Conservation (phyloP, 2,888 invertebrate genomes). For the Terebella lapidaria region DNA sequence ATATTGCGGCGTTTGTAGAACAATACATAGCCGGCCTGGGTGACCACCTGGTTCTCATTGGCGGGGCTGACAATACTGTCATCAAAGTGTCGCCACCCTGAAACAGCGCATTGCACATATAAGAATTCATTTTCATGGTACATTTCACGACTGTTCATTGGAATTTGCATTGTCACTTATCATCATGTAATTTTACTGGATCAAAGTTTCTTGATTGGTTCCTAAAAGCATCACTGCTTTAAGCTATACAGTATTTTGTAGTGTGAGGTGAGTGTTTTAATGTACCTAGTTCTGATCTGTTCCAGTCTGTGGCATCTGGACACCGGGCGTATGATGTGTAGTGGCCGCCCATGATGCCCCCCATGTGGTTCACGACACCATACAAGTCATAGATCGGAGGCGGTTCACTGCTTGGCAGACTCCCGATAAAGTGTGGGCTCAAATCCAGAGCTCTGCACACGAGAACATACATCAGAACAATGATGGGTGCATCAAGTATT, state of each 20-base stretch:
- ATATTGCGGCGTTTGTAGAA: constrained; percentile 46
- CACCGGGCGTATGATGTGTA: constrained; percentile 56
- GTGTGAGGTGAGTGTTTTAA: too few species aligned
- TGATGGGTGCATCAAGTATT: too few species aligned
- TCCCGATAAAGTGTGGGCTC: constrained; percentile 42
- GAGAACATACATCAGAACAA: background rate
- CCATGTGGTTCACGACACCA: constrained; percentile 57
- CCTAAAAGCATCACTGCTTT: too few species aligned
- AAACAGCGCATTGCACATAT: background rate
- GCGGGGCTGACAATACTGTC: constrained; percentile 27
- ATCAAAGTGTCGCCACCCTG: constrained; percentile 25
- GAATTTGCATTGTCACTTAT: too few species aligned
- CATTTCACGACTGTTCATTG: too few species aligned
- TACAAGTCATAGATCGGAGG: constrained; percentile 56
- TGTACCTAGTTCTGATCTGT: constrained; percentile 52
- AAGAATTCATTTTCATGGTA: background rate
- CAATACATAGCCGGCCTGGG: constrained; percentile 53
- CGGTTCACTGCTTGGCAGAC: constrained; percentile 29
- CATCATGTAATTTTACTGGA: too few species aligned
- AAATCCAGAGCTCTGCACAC: constrained; percentile 52
- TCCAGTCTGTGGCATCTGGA: constrained; percentile 39
- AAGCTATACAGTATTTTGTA: too few species aligned
- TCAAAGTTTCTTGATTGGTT: too few species aligned
- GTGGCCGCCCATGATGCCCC: constrained; percentile 56
- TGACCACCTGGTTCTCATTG: constrained; percentile 27